Percentiles rank a stretch among this genome's conserved stretches.
Evolutionary conservation across 2,888 invertebrate species (phyloP).

Genomic region (Epiblema foenella): DNA sequence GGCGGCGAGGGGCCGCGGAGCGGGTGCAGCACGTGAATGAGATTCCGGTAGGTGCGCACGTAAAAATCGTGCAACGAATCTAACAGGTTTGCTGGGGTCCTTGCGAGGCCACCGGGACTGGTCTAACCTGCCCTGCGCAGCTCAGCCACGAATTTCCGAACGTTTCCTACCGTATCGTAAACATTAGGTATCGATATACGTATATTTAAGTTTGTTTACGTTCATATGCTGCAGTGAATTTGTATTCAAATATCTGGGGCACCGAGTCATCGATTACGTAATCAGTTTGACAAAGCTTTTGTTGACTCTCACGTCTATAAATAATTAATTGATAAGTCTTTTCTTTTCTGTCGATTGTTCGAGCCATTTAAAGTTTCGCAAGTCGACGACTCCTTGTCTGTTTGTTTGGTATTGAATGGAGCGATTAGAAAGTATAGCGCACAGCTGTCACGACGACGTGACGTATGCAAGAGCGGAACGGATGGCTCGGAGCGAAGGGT

Average conservation of each 20-base stretch:
- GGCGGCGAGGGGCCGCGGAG: slow-evolving; percentile 63
- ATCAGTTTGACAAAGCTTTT: slow-evolving; percentile 59
- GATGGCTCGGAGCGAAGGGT: slow-evolving; percentile 77
- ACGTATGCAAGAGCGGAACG: slow-evolving; percentile 81
- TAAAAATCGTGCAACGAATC: slow-evolving; percentile 85
- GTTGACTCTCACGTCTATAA: slow-evolving; percentile 64
- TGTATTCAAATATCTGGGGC: slow-evolving; percentile 27
- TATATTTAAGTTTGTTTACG: slow-evolving; percentile 60
- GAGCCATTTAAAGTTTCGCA: slow-evolving; percentile 73
- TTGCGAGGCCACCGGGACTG: slow-evolving; percentile 84
- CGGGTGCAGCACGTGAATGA: slow-evolving; percentile 80
- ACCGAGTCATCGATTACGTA: slow-evolving; percentile 52
- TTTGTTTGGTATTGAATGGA: slow-evolving; percentile 77
- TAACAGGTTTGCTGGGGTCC: slow-evolving; percentile 85
- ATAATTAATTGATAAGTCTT: slow-evolving; percentile 74
- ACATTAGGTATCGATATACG: slow-evolving; percentile 60
- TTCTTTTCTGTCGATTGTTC: slow-evolving; percentile 73
- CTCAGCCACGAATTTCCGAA: slow-evolving; percentile 81
- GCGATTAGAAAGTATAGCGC: slow-evolving; percentile 80
- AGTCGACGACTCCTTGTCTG: slow-evolving; percentile 69
- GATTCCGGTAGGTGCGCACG: slow-evolving; percentile 85
- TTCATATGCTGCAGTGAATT: slow-evolving; percentile 12
- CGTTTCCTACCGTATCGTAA: slow-evolving; percentile 75
- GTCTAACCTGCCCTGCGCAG: slow-evolving; percentile 84
- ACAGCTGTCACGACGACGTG: slow-evolving; percentile 82